Percentiles rank a stretch among this genome's conserved stretches.
Evolutionary conservation across 2,113 vertebrate species (phyloP).

Genomic region (Tyto alba): DNA sequence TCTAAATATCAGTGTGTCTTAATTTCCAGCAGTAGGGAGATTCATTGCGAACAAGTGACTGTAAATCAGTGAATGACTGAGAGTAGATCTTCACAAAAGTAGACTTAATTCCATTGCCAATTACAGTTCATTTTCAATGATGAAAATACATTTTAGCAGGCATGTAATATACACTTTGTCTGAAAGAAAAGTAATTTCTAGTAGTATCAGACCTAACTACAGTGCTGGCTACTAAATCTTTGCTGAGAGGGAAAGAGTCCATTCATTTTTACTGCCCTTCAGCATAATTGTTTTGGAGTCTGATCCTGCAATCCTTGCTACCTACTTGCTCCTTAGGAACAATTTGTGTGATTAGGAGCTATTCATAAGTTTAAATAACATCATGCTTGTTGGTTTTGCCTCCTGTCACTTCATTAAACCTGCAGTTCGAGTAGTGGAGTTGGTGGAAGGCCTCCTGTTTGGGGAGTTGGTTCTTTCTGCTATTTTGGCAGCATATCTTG

Average conservation of each 20-base stretch:
- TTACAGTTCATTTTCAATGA: neutral
- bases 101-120: neutral
- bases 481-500: conserved; percentile 51
- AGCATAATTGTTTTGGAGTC: neutral
- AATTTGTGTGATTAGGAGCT: neutral
- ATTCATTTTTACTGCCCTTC: neutral
- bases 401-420: neutral
- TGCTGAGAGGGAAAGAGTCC: neutral
- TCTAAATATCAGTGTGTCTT: rapidly evolving
- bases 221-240: neutral
- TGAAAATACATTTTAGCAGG: neutral
- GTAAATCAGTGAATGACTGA: neutral
- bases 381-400: neutral
- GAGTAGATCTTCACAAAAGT: neutral
- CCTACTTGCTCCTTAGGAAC: neutral
- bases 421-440: rapidly evolving
- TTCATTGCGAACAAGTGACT: neutral
- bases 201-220: neutral
- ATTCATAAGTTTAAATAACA: neutral
- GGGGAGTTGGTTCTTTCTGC: conserved; percentile 25
- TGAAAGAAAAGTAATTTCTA: neutral
- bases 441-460: neutral
- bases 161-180: neutral
- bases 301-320: neutral
- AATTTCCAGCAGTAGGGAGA: neutral